Evolutionary conservation across 2,888 invertebrate genomes (phyloP), one percentile per base, ranked within the genome.

Genomic region (Synergus umbraculus): DNA sequence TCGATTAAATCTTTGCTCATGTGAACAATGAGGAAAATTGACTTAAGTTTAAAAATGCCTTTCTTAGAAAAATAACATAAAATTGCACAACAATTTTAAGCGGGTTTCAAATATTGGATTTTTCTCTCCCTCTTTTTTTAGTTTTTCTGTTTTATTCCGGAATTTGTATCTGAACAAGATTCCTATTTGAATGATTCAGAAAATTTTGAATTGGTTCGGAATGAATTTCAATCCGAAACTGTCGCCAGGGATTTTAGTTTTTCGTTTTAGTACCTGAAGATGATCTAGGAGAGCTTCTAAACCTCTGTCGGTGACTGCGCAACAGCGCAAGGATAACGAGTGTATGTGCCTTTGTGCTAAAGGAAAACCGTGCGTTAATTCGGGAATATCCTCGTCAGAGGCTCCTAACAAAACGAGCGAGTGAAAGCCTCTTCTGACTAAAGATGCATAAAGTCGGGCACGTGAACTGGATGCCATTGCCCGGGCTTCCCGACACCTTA

Each of bases 291-390:
- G 94, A 41, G 97, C 95, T 93, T 98, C 98, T 85, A 98, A 93
- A 8, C 98, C 98, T 88, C 97, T 94, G 93, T 98, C 98, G 49
- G 97, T 97, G 90, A 98, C 95, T 88, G 97, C 97, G 89, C 97
- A 97, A 91, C 97, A 97, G 88, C 97, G 95, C 87, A 98, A 94
- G 89, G 96, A 95, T 84, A 98, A 94, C 80, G 97, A 96, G 89
- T 97, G 96, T 85, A 98, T 94, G 90, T 97, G 96, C 89, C 97
- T 96, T 83, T 96, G 95, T 77, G 97, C 96, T 86, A 96, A 93
- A 5, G 97, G 96, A 91, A 97, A 97, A 86, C 96, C 96, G 90
- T 96, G 96, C 83, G 97, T 96, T 89, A 98, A 95, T 92, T 98
- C 98, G 83, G 96, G 93, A 77, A 97, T 96, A 92, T 98, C 98